These are phyloP conservation scores for Fissipunctia ypsillon DNA, from an alignment of 2,888 invertebrate genomes.

Conservation along the genomic window DNA sequence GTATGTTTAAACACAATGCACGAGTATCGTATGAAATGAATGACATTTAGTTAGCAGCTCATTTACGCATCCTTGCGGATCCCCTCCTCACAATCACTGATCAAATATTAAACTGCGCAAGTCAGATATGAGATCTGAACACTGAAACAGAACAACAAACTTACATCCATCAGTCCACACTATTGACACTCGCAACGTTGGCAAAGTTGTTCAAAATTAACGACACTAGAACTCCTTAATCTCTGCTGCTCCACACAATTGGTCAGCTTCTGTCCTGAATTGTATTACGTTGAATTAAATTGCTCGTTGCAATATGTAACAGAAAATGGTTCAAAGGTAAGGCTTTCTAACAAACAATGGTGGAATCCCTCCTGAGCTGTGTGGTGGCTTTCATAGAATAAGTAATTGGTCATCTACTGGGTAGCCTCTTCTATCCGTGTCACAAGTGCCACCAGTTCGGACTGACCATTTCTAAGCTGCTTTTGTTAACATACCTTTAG, in stretches of 20 bases:
- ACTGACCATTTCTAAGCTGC: neutral
- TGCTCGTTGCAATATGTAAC: conserved; percentile 23
- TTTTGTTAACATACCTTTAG: neutral
- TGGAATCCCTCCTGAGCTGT: neutral
- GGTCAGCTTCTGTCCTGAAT: conserved; percentile 1
- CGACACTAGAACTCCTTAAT: neutral
- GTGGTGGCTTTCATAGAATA: conserved; percentile 3
- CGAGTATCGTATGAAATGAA: conserved; percentile 19
- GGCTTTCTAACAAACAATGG: conserved; percentile 1
- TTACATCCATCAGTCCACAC: no score
- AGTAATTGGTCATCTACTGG: neutral
- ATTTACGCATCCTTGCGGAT: conserved; percentile 40
- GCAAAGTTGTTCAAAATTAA: neutral
- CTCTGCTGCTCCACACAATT: neutral
- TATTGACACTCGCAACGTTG: no score
- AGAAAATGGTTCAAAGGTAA: neutral
- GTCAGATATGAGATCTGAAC: conserved; percentile 28
- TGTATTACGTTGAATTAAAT: conserved; percentile 23
- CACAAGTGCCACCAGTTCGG: neutral
- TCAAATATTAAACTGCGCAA: conserved; percentile 69
- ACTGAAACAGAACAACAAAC: no score
- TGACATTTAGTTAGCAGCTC: conserved; percentile 36
- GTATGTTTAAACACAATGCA: neutral
- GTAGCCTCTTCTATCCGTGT: neutral
- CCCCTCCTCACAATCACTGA: conserved; percentile 58